Conservation (phyloP, 2,797 vertebrate genomes). For the Myripristis jacobus region DNA sequence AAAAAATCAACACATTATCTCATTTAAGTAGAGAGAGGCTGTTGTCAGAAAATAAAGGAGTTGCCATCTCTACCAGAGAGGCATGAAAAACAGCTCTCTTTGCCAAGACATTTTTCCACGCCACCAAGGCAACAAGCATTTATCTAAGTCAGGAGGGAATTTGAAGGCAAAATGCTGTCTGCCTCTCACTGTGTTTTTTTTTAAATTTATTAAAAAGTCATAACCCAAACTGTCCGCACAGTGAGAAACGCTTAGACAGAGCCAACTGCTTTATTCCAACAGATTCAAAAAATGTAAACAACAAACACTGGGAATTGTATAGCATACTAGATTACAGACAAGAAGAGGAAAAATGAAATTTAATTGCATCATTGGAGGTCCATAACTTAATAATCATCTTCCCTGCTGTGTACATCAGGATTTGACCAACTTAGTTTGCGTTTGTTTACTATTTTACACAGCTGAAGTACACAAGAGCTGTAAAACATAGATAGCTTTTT, state of each 20-base stretch:
- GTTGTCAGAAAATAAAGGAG: background rate
- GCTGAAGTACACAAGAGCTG: constrained; percentile 15
- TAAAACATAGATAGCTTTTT: too few species aligned
- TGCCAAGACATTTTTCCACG: constrained; percentile 57
- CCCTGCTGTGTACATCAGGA: background rate
- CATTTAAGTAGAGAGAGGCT: background rate
- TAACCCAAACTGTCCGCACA: too few species aligned
- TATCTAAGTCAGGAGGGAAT: constrained; percentile 35
- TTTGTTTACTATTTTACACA: background rate
- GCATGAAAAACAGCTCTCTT: constrained; percentile 25
- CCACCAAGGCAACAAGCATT: constrained; percentile 60
- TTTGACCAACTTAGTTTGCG: too few species aligned
- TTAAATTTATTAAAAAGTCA: constrained; percentile 8
- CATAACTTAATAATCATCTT: too few species aligned
- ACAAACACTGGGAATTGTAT: too few species aligned
- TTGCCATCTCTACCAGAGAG: constrained; percentile 6
- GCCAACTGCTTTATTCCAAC: too few species aligned
- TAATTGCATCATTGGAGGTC: too few species aligned
- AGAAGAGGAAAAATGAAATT: too few species aligned
- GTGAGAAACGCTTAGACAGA: background rate
- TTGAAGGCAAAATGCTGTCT: background rate
- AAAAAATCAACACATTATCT: background rate
- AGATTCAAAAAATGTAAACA: too few species aligned
- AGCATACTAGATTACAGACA: too few species aligned
- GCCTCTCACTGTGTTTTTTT: background rate